Evolutionary conservation across 2,797 vertebrate species (phyloP).

Genomic region (Ataeniobius toweri): DNA sequence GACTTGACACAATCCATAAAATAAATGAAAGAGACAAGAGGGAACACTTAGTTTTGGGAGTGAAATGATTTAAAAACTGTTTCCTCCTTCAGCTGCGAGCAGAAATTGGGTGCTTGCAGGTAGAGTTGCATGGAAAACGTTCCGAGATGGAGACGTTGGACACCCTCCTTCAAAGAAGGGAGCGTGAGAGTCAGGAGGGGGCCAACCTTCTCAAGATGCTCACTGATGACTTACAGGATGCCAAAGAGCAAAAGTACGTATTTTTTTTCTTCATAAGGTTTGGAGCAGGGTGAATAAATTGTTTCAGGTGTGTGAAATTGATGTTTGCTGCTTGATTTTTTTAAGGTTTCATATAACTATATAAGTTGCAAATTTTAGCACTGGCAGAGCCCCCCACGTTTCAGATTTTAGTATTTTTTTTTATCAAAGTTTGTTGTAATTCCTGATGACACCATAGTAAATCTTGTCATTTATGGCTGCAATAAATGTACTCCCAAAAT

Average conservation of each 20-base stretch:
- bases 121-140: slow-evolving; percentile 80
- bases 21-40: background rate
- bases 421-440: background rate
- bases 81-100: slow-evolving; percentile 80
- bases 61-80: background rate
- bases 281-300: background rate
- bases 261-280: no score
- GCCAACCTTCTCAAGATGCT: slow-evolving; percentile 88
- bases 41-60: background rate
- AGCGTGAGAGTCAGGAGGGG: slow-evolving; percentile 87
- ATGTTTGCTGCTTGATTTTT: background rate
- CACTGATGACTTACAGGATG: slow-evolving; percentile 81
- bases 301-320: background rate
- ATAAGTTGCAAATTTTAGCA: background rate
- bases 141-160: slow-evolving; percentile 85
- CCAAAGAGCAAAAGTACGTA: slow-evolving; percentile 84
- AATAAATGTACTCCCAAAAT: background rate
- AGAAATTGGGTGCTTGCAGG: slow-evolving; percentile 80
- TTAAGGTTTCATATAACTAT: background rate
- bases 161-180: slow-evolving; percentile 80
- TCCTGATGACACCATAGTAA: background rate
- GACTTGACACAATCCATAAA: background rate
- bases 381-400: background rate
- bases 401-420: background rate
- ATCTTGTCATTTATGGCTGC: background rate